Conservation (phyloP, 2,113 vertebrate species). For the Poicephalus gulielmi region DNA sequence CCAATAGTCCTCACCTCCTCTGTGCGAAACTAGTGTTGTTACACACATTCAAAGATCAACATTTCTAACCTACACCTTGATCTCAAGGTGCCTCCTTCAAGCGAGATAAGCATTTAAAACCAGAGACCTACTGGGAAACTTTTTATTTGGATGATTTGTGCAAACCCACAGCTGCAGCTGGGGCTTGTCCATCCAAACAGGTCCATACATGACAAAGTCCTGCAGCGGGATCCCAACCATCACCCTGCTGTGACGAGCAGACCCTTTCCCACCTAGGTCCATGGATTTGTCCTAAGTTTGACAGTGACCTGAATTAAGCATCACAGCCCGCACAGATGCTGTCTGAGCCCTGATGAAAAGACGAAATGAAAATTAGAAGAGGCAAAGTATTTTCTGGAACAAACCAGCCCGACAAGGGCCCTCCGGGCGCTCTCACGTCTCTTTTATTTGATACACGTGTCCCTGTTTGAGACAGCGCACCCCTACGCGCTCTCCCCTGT, state of each 20-base stretch:
- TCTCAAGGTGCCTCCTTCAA: background rate
- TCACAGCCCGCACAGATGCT: accelerated
- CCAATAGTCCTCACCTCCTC: background rate
- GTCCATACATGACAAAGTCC: background rate
- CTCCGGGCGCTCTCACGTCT: background rate
- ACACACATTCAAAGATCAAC: background rate
- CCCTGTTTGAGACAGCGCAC: background rate
- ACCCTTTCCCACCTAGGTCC: background rate
- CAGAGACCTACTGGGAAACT: background rate
- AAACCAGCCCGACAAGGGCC: accelerated
- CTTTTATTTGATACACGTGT: background rate
- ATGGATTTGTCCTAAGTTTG: background rate
- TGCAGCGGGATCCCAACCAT: background rate
- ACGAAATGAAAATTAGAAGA: background rate
- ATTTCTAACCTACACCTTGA: background rate
- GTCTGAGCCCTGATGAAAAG: background rate
- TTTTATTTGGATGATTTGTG: background rate
- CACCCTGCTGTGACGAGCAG: accelerated
- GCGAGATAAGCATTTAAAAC: background rate
- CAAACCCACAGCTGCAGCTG: background rate
- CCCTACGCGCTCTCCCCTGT: background rate
- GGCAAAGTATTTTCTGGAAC: background rate
- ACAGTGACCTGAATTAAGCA: background rate
- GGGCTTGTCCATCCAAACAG: background rate
- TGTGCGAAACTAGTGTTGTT: accelerated